Evolutionary conservation across 2,888 invertebrate species (phyloP), one percentile per base, ranked within the genome.

Genomic region (Trisateles emortualis): DNA sequence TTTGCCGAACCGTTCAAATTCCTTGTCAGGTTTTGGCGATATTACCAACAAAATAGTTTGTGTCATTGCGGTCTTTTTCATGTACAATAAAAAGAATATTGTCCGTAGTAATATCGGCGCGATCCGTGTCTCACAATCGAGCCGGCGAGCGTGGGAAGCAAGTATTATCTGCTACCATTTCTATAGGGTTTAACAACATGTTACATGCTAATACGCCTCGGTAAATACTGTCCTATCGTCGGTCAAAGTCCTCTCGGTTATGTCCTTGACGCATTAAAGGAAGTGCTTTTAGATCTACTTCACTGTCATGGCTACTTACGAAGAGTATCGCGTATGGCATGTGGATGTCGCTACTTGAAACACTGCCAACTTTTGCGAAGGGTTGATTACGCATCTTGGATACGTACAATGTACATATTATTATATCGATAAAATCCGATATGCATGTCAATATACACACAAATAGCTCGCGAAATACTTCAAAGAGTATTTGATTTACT

Each of bases 61-160:
- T 52, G 33, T 54, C 17, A 42, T 43, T 5, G 36, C 26, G 4
- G 41, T 50, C 45, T 58, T 59, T 30, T 45, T 40, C 10, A 17
- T 30, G 9, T 50, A 53, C 47, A 52, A 48, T 50, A 39, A 47
- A 55, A 60, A 60, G 56, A 57, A 55, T 53, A 63, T 51, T 43
- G 48, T 49, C 42, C 42, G 29, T 41, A 39, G 61, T 55, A 59
- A 49, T 63, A 65, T 73, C 47, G 24, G 32, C 44, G 39, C 50
- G 16, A 39, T 29, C 29, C 29, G 72, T 76, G 72, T 72, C 69
- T 68, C 58, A 74, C 74, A 76, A 78, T 78, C 63, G 76, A 68
- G 54, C 47, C 59, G 52, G 47, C 46, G 72, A 79, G 79, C 84
- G 84, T 84, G 84, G 82, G 84, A 84, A 83, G 74, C 68, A 43